Evolutionary conservation across 2,797 vertebrate genomes (phyloP).

Genomic region (Centropyge bicolor): DNA sequence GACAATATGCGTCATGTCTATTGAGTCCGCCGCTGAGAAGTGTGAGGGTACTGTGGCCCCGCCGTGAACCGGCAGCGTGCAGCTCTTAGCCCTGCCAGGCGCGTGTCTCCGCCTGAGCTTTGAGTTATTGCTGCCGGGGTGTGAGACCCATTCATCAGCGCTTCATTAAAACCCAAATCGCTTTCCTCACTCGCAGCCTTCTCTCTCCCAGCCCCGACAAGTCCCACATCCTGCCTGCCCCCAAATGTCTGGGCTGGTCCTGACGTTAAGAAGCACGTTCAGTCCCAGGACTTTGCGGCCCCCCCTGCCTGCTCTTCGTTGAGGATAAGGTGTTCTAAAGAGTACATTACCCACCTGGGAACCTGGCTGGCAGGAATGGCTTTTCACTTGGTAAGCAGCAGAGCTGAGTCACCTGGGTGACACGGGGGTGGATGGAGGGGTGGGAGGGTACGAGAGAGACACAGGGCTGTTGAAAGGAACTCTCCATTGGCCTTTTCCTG

Average conservation of each 20-base stretch:
- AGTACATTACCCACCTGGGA: slow-evolving; percentile 67
- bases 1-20: slow-evolving; percentile 35
- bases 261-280: slow-evolving; percentile 56
- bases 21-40: slow-evolving; percentile 23
- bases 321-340: slow-evolving; percentile 60
- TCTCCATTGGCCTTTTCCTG: slow-evolving; percentile 78
- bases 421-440: slow-evolving; percentile 13
- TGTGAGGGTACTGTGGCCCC: slow-evolving; percentile 47
- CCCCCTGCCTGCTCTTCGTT: slow-evolving; percentile 40
- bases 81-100: slow-evolving; percentile 66
- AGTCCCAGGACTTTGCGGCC: slow-evolving; percentile 31
- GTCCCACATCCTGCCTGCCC: slow-evolving; percentile 65
- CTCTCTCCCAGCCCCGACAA: slow-evolving; percentile 58
- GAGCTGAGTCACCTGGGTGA: slow-evolving; percentile 60
- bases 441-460: slow-evolving; percentile 32
- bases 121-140: slow-evolving; percentile 77
- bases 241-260: slow-evolving; percentile 43
- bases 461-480: slow-evolving; percentile 62
- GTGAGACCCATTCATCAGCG: slow-evolving; percentile 75
- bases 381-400: slow-evolving; percentile 60
- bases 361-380: slow-evolving; percentile 40
- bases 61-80: slow-evolving; percentile 62
- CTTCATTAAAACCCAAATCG: slow-evolving; percentile 82
- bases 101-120: slow-evolving; percentile 63
- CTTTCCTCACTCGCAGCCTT: slow-evolving; percentile 68